phyloP scores from a whole-genome alignment of 2,797 vertebrate genomes.

The Varecia variegata region DNA sequence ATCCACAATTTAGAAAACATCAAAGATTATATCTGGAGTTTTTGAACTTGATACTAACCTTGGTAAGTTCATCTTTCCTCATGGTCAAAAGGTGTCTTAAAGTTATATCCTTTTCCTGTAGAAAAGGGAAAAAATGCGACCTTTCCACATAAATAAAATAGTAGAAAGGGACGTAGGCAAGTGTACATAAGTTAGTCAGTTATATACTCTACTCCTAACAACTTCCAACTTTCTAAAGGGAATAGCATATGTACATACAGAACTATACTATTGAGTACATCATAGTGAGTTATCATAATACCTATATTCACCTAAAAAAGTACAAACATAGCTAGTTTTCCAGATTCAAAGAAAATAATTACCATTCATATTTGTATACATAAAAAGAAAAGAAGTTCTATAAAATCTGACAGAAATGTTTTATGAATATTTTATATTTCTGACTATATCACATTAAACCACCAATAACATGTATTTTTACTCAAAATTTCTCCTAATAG shows the following conservation, averaged over 20 bases:
- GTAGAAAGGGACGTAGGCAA: conserved; percentile 51
- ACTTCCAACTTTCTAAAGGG: background rate
- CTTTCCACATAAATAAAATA: conserved; percentile 40
- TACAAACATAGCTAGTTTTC: background rate
- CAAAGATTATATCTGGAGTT: conserved; percentile 5
- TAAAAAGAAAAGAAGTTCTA: background rate
- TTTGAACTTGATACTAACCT: conserved; percentile 84
- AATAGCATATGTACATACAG: background rate
- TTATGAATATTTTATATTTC: background rate
- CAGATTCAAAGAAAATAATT: conserved; percentile 37
- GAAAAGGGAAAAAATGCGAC: conserved; percentile 51
- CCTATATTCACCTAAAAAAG: background rate
- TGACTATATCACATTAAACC: background rate
- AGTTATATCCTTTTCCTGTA: conserved; percentile 90
- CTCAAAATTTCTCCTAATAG: conserved; percentile 6
- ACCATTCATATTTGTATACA: background rate
- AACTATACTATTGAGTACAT: background rate
- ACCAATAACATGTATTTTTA: conserved; percentile 32
- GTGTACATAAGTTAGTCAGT: background rate
- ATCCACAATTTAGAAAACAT: background rate
- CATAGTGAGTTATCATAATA: background rate
- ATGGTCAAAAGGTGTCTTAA: conserved; percentile 92
- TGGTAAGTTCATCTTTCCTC: conserved; percentile 90
- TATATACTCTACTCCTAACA: background rate
- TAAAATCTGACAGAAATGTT: conserved; percentile 14